These are phyloP conservation scores for Catamblyrhynchus diadema DNA, from an alignment of 2,797 vertebrate genomes.

Conservation along the genomic window DNA sequence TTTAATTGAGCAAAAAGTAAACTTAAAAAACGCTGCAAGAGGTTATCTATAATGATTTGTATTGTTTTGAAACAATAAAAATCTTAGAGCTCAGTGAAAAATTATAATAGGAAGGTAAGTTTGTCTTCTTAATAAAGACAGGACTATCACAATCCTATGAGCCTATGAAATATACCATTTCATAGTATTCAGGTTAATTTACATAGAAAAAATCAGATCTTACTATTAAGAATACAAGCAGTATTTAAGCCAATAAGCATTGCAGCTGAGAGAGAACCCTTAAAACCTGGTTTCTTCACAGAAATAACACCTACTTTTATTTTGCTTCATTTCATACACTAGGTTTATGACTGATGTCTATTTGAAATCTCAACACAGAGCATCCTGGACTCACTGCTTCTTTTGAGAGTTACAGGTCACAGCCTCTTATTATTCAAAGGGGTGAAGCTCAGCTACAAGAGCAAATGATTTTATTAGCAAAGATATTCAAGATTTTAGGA, in stretches of 20 bases:
- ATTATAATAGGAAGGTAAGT: not conserved
- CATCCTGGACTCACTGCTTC: not conserved
- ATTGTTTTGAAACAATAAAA: not conserved
- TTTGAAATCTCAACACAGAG: not conserved
- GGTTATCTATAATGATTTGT: not conserved
- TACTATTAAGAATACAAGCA: not conserved
- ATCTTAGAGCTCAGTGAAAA: not conserved
- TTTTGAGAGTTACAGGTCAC: not conserved
- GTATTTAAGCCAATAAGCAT: not conserved
- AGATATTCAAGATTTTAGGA: not conserved
- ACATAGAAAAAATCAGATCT: not conserved
- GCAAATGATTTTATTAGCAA: not conserved
- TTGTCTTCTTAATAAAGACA: not conserved
- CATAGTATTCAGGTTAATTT: not conserved
- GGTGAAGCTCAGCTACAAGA: not conserved
- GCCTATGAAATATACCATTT: not conserved
- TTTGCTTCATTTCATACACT: not conserved
- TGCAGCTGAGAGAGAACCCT: not conserved
- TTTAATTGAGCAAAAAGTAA: not conserved
- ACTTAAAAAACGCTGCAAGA: not conserved
- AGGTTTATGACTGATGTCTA: not conserved
- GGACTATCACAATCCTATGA: not conserved
- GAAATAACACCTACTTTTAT: not conserved
- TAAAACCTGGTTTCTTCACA: not conserved
- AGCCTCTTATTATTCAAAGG: not conserved